A percentile compares a stretch with the other conserved stretches of the same genome.
phyloP scores from a whole-genome alignment of 2,113 vertebrate species.

The Megaceryle maxima region DNA sequence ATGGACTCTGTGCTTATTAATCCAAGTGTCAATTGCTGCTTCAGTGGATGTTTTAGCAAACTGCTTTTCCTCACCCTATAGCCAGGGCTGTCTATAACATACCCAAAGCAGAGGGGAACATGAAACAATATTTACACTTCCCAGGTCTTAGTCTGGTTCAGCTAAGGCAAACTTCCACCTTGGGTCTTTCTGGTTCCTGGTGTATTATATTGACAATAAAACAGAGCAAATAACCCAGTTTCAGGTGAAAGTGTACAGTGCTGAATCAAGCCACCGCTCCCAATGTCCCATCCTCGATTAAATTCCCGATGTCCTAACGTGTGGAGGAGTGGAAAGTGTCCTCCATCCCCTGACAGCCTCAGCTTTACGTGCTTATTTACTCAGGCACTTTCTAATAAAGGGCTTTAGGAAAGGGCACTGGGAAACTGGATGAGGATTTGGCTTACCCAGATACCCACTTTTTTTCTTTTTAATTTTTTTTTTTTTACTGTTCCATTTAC shows the following conservation, averaged over 20 bases:
- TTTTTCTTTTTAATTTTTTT: background rate
- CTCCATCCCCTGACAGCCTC: background rate
- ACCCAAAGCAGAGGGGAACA: background rate
- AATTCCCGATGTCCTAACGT: background rate
- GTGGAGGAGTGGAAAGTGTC: background rate
- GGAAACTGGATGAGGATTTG: background rate
- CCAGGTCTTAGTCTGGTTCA: background rate
- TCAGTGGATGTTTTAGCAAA: background rate
- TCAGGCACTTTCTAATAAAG: background rate
- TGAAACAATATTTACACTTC: background rate
- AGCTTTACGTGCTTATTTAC: background rate
- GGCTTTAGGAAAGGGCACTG: background rate
- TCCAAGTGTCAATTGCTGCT: background rate
- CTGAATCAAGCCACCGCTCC: background rate
- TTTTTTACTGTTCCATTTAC: background rate
- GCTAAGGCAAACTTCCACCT: background rate
- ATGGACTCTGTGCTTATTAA: background rate
- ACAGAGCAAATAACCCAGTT: background rate
- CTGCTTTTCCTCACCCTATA: background rate
- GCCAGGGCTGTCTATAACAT: background rate
- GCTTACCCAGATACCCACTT: background rate
- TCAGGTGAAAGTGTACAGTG: background rate
- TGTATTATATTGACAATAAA: background rate
- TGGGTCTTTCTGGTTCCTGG: background rate
- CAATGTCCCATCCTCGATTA: fast-evolving